A percentile compares a stretch with the other conserved stretches of the same genome.
phyloP scores from a whole-genome alignment of 2,888 invertebrate genomes.

The Malthinus flaveolus region DNA sequence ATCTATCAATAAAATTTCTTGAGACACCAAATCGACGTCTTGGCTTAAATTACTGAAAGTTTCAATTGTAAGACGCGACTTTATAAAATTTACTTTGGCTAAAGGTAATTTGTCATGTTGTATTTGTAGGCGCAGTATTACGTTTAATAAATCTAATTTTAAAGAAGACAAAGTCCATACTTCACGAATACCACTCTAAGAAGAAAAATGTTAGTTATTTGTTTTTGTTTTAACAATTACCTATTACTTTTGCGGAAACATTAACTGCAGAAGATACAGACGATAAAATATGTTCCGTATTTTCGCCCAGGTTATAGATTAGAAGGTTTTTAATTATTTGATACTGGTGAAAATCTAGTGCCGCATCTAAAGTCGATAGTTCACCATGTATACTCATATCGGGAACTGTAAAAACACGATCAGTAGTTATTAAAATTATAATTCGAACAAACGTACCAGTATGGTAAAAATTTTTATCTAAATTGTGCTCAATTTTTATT shows the following conservation, averaged over 20 bases:
- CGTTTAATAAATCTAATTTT: conserved; percentile 82
- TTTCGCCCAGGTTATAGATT: conserved; percentile 87
- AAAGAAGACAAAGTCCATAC: conserved; percentile 82
- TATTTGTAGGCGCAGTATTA: conserved; percentile 73
- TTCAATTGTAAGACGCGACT: conserved; percentile 83
- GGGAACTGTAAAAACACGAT: conserved; percentile 59
- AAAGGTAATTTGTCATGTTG: conserved; percentile 63
- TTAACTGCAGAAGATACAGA: conserved; percentile 40
- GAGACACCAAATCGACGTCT: conserved; percentile 90
- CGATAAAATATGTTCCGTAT: conserved; percentile 66
- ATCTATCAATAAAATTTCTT: conserved; percentile 83
- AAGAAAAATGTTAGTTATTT: not conserved
- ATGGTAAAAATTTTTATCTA: conserved; percentile 60
- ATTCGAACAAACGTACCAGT: conserved; percentile 37
- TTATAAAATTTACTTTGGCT: conserved; percentile 89
- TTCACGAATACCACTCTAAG: conserved; percentile 49
- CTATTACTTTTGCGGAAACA: not conserved
- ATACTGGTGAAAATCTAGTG: conserved; percentile 83
- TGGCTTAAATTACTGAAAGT: conserved; percentile 86
- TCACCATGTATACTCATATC: conserved; percentile 85
- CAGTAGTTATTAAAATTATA: not conserved
- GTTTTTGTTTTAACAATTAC: not conserved
- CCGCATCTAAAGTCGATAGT: conserved; percentile 81
- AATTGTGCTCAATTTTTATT: conserved; percentile 81
- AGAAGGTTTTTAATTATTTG: conserved; percentile 85